phyloP scores from a whole-genome alignment of 1,140 invertebrate species.

The Ceratitis capitata region DNA sequence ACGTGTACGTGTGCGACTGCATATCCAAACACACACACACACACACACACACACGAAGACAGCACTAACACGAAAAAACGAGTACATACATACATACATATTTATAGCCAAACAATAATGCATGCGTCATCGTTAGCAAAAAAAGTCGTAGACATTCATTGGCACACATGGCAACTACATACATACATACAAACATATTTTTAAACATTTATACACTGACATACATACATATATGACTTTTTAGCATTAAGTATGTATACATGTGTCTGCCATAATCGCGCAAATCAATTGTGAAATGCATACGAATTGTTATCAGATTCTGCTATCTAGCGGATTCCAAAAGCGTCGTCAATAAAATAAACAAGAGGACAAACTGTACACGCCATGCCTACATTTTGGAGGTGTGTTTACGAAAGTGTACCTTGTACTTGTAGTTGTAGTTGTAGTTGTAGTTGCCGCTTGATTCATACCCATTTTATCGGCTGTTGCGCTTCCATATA shows the following conservation, averaged over 20 bases:
- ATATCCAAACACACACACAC: not conserved
- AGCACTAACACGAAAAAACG: not conserved
- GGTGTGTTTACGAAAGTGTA: constrained; percentile 2
- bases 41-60: not conserved
- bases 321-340: not conserved
- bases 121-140: constrained; percentile 15
- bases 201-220: not conserved
- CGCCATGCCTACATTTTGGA: constrained; percentile 11
- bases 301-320: too few relatives aligned
- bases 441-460: not conserved
- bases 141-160: not conserved
- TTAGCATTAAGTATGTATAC: too few relatives aligned
- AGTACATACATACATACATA: too few relatives aligned
- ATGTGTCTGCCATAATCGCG: not conserved
- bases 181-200: not conserved
- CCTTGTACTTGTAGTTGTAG: not conserved
- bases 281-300: constrained; percentile 26
- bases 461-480: not conserved
- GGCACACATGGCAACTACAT: not conserved
- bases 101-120: too few relatives aligned
- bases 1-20: not conserved
- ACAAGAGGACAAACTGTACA: not conserved
- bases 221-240: not conserved
- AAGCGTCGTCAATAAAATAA: not conserved
- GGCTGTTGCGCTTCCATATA: not conserved